phyloP scores from a whole-genome alignment of 1,140 invertebrate genomes.

The Teleopsis dalmanni region DNA sequence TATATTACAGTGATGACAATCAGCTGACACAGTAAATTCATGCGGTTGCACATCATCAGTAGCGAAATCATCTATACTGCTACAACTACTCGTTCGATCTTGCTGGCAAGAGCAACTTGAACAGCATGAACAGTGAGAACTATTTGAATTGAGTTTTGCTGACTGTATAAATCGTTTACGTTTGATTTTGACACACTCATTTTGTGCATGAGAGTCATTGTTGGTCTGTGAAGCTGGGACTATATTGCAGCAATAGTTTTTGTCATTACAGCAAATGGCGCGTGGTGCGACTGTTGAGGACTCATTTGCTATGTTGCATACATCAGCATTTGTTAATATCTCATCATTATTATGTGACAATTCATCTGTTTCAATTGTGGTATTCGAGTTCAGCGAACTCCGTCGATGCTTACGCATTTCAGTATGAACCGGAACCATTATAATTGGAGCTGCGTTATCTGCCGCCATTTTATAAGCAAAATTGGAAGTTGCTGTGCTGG shows the following conservation, averaged over 20 bases:
- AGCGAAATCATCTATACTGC: conserved; percentile 27
- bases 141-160: conserved; percentile 18
- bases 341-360: conserved; percentile 21
- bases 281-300: background rate
- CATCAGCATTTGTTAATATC: background rate
- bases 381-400: conserved; percentile 33
- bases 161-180: conserved; percentile 27
- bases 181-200: conserved; percentile 36
- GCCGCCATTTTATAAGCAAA: conserved; percentile 35
- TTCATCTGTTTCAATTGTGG: conserved; percentile 37
- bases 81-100: conserved; percentile 27
- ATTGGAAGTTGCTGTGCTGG: conserved; percentile 39
- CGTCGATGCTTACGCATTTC: conserved; percentile 7
- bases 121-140: conserved; percentile 25
- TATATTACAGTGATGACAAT: conserved; percentile 30
- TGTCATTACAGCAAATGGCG: background rate
- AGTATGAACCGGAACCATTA: conserved; percentile 13
- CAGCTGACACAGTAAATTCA: conserved; percentile 28
- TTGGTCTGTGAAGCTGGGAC: too few species aligned
- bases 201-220: too few species aligned
- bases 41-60: conserved; percentile 10
- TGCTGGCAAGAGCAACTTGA: conserved; percentile 29
- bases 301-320: background rate
- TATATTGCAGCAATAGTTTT: too few species aligned
- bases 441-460: conserved; percentile 12